phyloP scores from a whole-genome alignment of 2,113 vertebrate species.

The Phoxinus phoxinus region DNA sequence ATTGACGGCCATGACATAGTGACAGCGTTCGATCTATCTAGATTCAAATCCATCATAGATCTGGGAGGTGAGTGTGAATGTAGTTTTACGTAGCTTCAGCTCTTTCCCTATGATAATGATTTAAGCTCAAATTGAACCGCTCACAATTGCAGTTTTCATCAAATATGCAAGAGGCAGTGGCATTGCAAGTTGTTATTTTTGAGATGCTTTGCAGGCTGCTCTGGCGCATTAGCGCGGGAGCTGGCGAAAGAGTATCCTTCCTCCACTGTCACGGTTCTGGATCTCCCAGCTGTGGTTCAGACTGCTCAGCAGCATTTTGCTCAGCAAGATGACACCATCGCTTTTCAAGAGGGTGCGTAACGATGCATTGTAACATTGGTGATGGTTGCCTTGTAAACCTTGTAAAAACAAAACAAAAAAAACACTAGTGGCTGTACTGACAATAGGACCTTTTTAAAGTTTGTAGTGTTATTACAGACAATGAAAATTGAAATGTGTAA shows the following conservation, averaged over 20 bases:
- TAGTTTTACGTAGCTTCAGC: not conserved
- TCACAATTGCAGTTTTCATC: not conserved
- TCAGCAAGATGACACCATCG: constrained; percentile 61
- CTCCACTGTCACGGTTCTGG: constrained; percentile 70
- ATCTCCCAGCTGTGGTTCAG: constrained; percentile 71
- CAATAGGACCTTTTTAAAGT: not conserved
- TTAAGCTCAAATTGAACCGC: not conserved
- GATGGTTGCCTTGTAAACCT: not conserved
- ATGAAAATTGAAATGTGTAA: not conserved
- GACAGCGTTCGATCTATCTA: constrained; percentile 75
- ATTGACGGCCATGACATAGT: constrained; percentile 74
- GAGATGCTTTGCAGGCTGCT: constrained; percentile 69
- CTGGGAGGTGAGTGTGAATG: constrained; percentile 70
- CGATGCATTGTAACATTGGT: not conserved
- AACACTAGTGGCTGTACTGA: not conserved
- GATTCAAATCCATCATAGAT: constrained; percentile 70
- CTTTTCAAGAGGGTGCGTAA: constrained; percentile 69
- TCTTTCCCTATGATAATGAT: not conserved
- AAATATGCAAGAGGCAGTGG: not conserved
- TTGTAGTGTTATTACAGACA: not conserved
- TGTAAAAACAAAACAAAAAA: too few relatives aligned
- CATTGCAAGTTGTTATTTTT: not conserved
- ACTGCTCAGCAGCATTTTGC: constrained; percentile 68
- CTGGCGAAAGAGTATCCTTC: constrained; percentile 70
- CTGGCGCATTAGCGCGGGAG: constrained; percentile 74